Conservation (phyloP, 2,797 vertebrate genomes). For the Philypnodon macrostomus region DNA sequence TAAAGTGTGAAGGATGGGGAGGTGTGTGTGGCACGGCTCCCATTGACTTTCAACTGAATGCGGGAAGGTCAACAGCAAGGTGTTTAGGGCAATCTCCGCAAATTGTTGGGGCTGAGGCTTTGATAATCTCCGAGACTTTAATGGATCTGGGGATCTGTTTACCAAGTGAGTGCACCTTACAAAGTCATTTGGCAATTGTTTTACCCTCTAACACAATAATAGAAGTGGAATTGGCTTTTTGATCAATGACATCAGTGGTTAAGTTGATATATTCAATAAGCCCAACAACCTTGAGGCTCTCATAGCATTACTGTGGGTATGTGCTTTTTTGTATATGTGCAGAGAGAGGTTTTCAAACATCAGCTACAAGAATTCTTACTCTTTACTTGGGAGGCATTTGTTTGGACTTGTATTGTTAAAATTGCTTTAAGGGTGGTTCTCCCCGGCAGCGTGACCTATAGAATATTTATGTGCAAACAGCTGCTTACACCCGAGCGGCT, state of each 20-base stretch:
- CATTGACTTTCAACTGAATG: conserved; percentile 70
- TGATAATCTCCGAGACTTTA: conserved; percentile 78
- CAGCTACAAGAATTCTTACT: conserved; percentile 10
- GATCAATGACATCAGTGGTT: conserved; percentile 80
- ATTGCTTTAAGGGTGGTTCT: neutral
- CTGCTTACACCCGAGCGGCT: conserved; percentile 15
- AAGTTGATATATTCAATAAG: conserved; percentile 80
- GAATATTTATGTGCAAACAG: conserved; percentile 24
- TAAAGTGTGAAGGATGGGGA: conserved; percentile 60
- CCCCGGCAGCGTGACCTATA: conserved; percentile 17
- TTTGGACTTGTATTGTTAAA: conserved; percentile 18
- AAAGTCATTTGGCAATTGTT: conserved; percentile 81
- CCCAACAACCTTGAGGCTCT: conserved; percentile 73
- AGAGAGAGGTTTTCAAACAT: conserved; percentile 11
- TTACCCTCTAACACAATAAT: conserved; percentile 76
- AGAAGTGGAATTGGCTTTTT: conserved; percentile 80
- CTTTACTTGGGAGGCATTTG: conserved; percentile 12
- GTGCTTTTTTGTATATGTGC: conserved; percentile 21
- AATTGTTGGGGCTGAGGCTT: conserved; percentile 77
- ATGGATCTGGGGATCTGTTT: conserved; percentile 79
- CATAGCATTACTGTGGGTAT: conserved; percentile 41
- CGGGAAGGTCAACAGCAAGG: conserved; percentile 71
- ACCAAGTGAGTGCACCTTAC: conserved; percentile 74
- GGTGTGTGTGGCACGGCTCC: conserved; percentile 65
- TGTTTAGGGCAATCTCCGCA: conserved; percentile 75